Percentiles rank a stretch among this genome's conserved stretches.
Conservation (phyloP, 2,113 vertebrate species). For the Mustela nigripes region DNA sequence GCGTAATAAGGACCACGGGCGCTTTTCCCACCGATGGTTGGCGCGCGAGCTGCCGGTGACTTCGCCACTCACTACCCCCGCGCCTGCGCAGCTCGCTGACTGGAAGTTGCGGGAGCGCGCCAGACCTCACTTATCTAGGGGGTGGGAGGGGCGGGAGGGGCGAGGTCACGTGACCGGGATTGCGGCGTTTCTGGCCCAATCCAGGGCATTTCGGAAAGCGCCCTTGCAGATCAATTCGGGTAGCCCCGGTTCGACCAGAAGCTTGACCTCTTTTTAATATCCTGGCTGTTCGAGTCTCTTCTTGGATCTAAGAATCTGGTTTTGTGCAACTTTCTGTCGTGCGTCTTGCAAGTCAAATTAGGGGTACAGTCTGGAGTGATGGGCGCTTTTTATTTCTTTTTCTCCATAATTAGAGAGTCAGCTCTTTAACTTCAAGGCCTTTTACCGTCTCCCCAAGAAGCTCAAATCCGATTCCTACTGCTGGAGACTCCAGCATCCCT, state of each 20-base stretch:
- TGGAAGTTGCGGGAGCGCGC: accelerated
- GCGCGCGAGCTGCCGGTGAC: accelerated
- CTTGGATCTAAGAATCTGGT: background rate
- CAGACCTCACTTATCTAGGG: accelerated
- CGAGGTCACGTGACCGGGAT: background rate
- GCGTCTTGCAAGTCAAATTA: background rate
- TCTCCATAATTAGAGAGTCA: background rate
- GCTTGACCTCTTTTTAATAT: background rate
- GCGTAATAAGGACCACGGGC: accelerated
- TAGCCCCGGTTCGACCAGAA: accelerated
- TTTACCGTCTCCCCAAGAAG: background rate
- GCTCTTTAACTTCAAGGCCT: background rate
- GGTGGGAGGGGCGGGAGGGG: accelerated
- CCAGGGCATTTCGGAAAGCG: background rate
- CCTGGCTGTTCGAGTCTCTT: accelerated
- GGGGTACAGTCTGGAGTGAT: background rate
- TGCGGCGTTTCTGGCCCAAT: slow-evolving; percentile 78
- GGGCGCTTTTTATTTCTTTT: background rate
- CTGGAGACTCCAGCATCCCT: background rate
- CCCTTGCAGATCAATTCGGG: background rate
- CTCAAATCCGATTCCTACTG: background rate
- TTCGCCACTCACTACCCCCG: accelerated
- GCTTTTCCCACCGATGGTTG: accelerated
- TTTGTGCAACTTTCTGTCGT: background rate
- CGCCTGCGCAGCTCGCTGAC: background rate